Conservation (phyloP, 2,797 vertebrate species). For the Varecia variegata region DNA sequence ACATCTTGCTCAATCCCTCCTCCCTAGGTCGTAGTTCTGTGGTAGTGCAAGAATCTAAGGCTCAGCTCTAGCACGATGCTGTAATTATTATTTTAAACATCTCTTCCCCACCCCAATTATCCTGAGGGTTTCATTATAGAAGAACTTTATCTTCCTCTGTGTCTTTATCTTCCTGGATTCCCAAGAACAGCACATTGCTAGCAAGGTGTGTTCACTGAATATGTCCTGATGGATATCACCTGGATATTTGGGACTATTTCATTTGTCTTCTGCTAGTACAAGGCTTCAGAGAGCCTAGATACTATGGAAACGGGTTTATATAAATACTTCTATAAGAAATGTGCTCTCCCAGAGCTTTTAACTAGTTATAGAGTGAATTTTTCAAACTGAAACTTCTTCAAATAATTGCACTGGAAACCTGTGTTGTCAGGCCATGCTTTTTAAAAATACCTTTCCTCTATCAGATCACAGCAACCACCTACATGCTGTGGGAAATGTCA, state of each 20-base stretch:
- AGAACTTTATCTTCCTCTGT: neutral
- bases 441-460: conserved; percentile 7
- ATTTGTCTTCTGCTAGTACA: conserved; percentile 42
- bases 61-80: no score
- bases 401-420: conserved; percentile 45
- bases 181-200: neutral
- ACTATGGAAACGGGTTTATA: conserved; percentile 71
- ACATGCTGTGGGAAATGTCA: neutral
- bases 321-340: conserved; percentile 57
- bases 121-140: no score
- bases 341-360: conserved; percentile 34
- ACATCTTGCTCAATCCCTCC: neutral
- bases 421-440: conserved; percentile 5
- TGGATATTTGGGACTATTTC: neutral
- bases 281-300: conserved; percentile 31
- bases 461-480: conserved; percentile 43
- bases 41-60: no score
- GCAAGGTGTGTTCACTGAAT: neutral
- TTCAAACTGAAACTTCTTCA: conserved; percentile 51
- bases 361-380: conserved; percentile 45
- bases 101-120: neutral
- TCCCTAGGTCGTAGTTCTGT: neutral
- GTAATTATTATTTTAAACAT: neutral
- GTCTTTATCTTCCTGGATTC: neutral
- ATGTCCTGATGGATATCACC: neutral